phyloP scores from a whole-genome alignment of 2,113 vertebrate species.

The Hippolais icterina region DNA sequence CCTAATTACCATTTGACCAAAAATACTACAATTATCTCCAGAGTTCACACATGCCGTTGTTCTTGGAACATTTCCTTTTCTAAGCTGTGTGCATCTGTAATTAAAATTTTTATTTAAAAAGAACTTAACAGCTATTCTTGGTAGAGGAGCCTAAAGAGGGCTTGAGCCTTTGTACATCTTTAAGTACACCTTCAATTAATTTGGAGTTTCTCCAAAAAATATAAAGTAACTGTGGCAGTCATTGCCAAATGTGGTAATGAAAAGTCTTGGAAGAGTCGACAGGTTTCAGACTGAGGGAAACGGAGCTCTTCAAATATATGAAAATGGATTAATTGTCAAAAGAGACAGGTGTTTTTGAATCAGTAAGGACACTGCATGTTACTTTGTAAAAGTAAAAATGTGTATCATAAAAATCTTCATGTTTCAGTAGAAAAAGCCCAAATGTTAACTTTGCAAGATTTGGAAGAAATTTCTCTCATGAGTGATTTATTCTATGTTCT shows the following conservation, averaged over 20 bases:
- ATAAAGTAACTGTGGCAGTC: not conserved
- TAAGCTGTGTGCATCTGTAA: not conserved
- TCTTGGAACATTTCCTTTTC: not conserved
- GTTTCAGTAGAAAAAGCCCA: rapidly evolving
- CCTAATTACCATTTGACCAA: not conserved
- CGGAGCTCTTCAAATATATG: not conserved
- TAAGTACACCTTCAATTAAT: not conserved
- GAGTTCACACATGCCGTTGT: rapidly evolving
- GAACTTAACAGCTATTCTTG: not conserved
- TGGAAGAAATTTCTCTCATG: not conserved
- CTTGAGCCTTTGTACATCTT: not conserved
- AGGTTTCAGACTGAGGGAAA: not conserved
- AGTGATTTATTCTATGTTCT: not conserved
- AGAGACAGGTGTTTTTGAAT: not conserved
- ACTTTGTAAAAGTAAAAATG: not conserved
- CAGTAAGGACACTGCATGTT: not conserved
- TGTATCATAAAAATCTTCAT: not conserved
- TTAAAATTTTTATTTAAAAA: not conserved
- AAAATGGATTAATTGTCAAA: not conserved
- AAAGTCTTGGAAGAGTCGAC: not conserved
- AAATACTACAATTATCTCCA: not conserved
- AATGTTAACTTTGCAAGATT: not conserved
- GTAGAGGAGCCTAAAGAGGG: not conserved
- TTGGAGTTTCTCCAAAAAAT: not conserved
- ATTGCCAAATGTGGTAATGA: not conserved